Percentiles rank a stretch among this genome's conserved stretches.
Evolutionary conservation across 2,797 vertebrate genomes (phyloP).

Genomic region (Cetoscarus ocellatus): DNA sequence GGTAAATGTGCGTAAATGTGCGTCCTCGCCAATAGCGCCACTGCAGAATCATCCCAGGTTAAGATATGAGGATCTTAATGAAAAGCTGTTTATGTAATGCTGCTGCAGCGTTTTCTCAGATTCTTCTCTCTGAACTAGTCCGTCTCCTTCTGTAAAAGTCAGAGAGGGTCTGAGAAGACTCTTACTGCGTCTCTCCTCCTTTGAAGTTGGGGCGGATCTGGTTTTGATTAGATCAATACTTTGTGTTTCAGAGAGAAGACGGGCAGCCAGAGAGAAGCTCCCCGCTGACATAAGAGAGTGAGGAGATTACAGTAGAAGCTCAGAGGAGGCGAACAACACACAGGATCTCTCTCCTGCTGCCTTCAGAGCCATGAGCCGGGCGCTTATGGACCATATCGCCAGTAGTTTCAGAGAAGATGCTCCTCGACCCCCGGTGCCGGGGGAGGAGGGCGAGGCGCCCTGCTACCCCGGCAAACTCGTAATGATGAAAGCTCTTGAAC

Average conservation of each 20-base stretch:
- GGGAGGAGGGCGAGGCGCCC: conserved; percentile 94
- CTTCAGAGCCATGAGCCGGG: conserved; percentile 92
- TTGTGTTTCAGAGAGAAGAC: conserved; percentile 92
- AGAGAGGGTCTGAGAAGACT: conserved; percentile 84
- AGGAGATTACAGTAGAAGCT: conserved; percentile 87
- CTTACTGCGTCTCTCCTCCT: conserved; percentile 82
- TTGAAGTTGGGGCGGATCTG: conserved; percentile 96
- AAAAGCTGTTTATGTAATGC: conserved; percentile 63
- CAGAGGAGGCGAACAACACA: conserved; percentile 70
- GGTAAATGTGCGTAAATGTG: conserved; percentile 8
- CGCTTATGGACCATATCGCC: conserved; percentile 89
- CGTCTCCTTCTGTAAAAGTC: conserved; percentile 74
- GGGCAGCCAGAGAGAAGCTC: conserved; percentile 86
- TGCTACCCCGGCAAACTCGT: conserved; percentile 84
- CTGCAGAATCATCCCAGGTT: conserved; percentile 29
- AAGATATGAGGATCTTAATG: conserved; percentile 21
- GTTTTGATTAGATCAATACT: conserved; percentile 97
- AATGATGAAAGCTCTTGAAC: conserved; percentile 85
- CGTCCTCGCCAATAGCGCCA: neutral
- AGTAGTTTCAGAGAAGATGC: conserved; percentile 98
- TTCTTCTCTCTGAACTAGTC: conserved; percentile 30
- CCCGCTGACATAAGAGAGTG: conserved; percentile 94
- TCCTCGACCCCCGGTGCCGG: conserved; percentile 95
- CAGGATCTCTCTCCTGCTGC: conserved; percentile 67
- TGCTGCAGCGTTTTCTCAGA: conserved; percentile 60